Evolutionary conservation across 2,888 invertebrate species (phyloP), one percentile per base, ranked within the genome.

Genomic region (Danaus chrysippus): DNA sequence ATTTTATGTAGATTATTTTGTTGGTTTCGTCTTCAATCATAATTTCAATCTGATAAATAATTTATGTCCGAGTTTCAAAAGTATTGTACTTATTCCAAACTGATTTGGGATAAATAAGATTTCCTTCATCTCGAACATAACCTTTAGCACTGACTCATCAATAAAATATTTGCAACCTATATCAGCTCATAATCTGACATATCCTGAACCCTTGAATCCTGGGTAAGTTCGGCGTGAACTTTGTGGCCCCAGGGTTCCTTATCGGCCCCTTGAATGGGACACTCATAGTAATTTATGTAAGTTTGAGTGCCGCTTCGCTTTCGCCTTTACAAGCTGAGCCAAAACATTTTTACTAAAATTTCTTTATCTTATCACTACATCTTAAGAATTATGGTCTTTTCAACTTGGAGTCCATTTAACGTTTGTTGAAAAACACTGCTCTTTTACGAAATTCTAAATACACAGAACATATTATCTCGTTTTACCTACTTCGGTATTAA

Each of bases 251-350:
- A 75, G 80, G 82, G 78, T 74, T 75, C 73, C 84, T 90, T 89
- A 90, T 89, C 88, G 75, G 68, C 62, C 62, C 67, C 72, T 71
- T 71, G 76, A 79, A 78, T 81, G 82, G 75, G 82, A 83, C 84
- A 85, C 82, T 87, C 81, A 78, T 78, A 78, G 82, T 86, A 83
- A 87, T 88, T 87, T 88, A 87, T 87, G 84, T 82, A 73, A 70
- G 63, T 70, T 67, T 70, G 74, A 76, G 74, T 74, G 66, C 66
- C 68, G 60, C 56, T 46, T 58, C 19, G 52, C 64, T 56, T 63
- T 57, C 55, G 57, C 64, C 63, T 67, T 66, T 58, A 57, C 61
- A 63, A 63, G 52, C 55, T 62, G 58, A 54, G 34, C 64, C 62
- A 59, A 63, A 66, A 56, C 42, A 58, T 65, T 71, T 65, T 67